Conservation (phyloP, 2,113 vertebrate genomes). For the Dissostichus mawsoni region DNA sequence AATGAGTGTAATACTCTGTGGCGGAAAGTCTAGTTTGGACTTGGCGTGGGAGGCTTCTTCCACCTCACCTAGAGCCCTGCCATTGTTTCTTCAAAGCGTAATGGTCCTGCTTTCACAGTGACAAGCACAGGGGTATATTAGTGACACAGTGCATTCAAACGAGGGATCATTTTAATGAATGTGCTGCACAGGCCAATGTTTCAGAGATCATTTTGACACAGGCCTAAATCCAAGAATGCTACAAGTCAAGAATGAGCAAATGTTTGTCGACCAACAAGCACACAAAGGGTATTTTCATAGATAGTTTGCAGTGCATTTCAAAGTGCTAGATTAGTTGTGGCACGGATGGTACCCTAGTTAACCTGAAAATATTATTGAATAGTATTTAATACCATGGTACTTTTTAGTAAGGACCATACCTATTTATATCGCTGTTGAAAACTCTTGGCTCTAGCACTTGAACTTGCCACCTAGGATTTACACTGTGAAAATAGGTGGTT, state of each 20-base stretch:
- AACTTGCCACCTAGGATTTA: too few species aligned
- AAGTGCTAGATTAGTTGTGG: not conserved
- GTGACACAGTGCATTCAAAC: conserved; percentile 52
- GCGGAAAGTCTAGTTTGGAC: conserved; percentile 46
- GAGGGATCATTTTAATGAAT: conserved; percentile 62
- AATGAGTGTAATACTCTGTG: conserved; percentile 61
- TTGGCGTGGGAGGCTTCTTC: conserved; percentile 55
- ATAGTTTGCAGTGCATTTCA: not conserved
- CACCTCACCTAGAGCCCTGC: conserved; percentile 58
- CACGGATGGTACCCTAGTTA: not conserved
- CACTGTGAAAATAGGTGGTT: conserved; percentile 9
- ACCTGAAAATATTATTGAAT: not conserved
- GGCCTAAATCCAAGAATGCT: conserved; percentile 17
- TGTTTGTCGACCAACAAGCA: not conserved
- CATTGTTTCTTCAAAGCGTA: conserved; percentile 69
- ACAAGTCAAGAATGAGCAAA: conserved; percentile 15
- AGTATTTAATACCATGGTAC: not conserved
- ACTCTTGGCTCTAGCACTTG: too few species aligned
- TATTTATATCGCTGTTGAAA: too few species aligned
- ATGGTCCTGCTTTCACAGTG: conserved; percentile 54
- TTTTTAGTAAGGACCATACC: too few species aligned
- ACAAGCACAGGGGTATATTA: conserved; percentile 53
- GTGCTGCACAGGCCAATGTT: conserved; percentile 31
- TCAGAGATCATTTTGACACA: conserved; percentile 38
- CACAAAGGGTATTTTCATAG: not conserved